Base-by-base conservation (phyloP, 2,888 invertebrate genomes). In the Netelia melanura region DNA sequence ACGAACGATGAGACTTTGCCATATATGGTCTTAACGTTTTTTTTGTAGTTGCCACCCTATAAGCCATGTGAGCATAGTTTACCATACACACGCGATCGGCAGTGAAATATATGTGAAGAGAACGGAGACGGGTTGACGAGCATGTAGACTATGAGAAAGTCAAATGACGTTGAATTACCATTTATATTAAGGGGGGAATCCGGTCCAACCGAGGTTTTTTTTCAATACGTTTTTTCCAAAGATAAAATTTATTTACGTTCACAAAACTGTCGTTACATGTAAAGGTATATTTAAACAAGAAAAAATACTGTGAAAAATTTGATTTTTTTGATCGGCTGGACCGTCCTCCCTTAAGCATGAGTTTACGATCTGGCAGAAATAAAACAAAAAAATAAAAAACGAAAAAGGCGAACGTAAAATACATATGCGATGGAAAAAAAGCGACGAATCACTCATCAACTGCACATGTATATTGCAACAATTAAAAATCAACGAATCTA, bases 121-220 rank as follows among this genome's bases (percentile, higher is more conserved):
- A 30, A 48, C 6, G 48, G 10, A 2, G 23, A 62, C 61, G 58
- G 67, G 43, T 52, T 75, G 75, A 30, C 67, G 78, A 74, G 62
- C 21, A 30, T 56, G 67, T 21, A 54, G 21, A 23, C 62, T 43
- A 62, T 44, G 68, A 72, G 74, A 44, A 68, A 83, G 64, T 79
- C 68, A 79, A 79, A 83, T 70, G 79, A 74, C 79, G 74, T 74
- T 61, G 68, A 62, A 83, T 83, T 83, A 83, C 74, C 83, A 83
- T 83, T 83, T 83, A 79, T 83, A 83, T 17, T 17, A 17, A 17
- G 17, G 17, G 17, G 17, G 17, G 17, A 17, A 17, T 17, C 17
- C 17, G 17, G 17, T 17, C 17, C 17, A 17, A 17, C 17, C 17
- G 17, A 17, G 17, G 17, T 17, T 17, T 17, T 17, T 17, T 17